A percentile compares a stretch with the other conserved stretches of the same genome.
phyloP scores from a whole-genome alignment of 2,797 vertebrate species.

The Takifugu ocellatus region DNA sequence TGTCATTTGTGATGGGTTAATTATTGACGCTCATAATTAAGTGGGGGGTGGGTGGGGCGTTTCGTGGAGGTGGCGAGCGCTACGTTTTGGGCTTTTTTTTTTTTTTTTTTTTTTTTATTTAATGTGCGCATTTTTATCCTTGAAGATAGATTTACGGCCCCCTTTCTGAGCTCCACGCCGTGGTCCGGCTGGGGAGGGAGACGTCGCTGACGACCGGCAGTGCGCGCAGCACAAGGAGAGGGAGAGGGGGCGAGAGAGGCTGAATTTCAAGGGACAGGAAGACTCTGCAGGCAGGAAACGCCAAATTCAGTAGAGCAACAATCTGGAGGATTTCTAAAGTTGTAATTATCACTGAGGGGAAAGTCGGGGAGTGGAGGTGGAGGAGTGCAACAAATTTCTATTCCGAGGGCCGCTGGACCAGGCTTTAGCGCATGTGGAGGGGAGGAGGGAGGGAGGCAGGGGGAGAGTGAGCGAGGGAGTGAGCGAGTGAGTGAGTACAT shows the following conservation, averaged over 20 bases:
- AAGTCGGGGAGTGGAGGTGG: constrained; percentile 9
- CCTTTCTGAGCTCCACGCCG: constrained; percentile 36
- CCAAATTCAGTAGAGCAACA: constrained; percentile 48
- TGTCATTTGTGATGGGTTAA: constrained; percentile 42
- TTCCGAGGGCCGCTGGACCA: constrained; percentile 68
- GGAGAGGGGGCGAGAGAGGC: constrained; percentile 48
- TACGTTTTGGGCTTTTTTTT: neutral
- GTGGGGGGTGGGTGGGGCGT: constrained; percentile 29
- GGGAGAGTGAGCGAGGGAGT: neutral
- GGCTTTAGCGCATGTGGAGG: constrained; percentile 63
- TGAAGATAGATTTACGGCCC: constrained; percentile 41
- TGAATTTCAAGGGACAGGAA: constrained; percentile 68
- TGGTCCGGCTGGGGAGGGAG: constrained; percentile 58
- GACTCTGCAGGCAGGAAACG: constrained; percentile 59
- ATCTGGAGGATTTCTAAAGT: constrained; percentile 46
- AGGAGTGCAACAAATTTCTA: constrained; percentile 28
- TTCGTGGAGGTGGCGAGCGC: constrained; percentile 16
- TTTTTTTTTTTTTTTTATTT: neutral
- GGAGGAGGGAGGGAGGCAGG: constrained; percentile 30
- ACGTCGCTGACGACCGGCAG: constrained; percentile 67
- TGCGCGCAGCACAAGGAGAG: constrained; percentile 42
- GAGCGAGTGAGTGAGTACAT: constrained; percentile 50
- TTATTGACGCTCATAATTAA: constrained; percentile 53
- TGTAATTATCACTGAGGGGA: constrained; percentile 40
- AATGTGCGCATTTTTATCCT: neutral